Evolutionary conservation across 2,888 invertebrate species (phyloP).

Genomic region (Clusia tigrina): DNA sequence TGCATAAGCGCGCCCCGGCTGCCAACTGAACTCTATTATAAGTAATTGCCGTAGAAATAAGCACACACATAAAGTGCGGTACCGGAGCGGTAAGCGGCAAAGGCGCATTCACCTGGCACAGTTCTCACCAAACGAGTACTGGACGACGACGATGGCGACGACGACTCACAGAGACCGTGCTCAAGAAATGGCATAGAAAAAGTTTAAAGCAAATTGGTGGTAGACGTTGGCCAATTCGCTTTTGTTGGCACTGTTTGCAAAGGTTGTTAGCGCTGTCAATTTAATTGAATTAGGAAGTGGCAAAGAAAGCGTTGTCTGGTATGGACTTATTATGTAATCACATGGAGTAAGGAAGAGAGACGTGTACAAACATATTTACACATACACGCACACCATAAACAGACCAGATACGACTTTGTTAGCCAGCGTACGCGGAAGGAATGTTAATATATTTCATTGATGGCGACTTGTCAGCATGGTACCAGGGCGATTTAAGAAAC

Average conservation of each 20-base stretch:
- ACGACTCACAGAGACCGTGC: too few species aligned
- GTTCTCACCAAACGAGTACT: conserved; percentile 6
- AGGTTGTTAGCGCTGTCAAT: not conserved
- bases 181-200: not conserved
- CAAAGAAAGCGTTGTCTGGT: not conserved
- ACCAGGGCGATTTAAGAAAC: too few species aligned
- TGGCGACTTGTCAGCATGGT: too few species aligned
- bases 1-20: not conserved
- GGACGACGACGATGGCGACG: not conserved
- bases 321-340: too few species aligned
- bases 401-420: too few species aligned
- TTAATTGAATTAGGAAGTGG: not conserved
- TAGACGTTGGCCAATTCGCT: not conserved
- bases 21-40: not conserved
- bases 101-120: conserved; percentile 22
- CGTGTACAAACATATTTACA: too few species aligned
- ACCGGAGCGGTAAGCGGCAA: not conserved
- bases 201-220: not conserved
- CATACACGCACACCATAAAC: too few species aligned
- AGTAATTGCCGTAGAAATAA: conserved; percentile 17
- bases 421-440: too few species aligned
- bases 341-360: too few species aligned
- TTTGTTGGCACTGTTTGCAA: not conserved
- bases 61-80: not conserved
- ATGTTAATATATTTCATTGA: too few species aligned